Evolutionary conservation across 2,888 invertebrate genomes (phyloP), one percentile per base, ranked within the genome.

Genomic region (Corythucha ciliata): DNA sequence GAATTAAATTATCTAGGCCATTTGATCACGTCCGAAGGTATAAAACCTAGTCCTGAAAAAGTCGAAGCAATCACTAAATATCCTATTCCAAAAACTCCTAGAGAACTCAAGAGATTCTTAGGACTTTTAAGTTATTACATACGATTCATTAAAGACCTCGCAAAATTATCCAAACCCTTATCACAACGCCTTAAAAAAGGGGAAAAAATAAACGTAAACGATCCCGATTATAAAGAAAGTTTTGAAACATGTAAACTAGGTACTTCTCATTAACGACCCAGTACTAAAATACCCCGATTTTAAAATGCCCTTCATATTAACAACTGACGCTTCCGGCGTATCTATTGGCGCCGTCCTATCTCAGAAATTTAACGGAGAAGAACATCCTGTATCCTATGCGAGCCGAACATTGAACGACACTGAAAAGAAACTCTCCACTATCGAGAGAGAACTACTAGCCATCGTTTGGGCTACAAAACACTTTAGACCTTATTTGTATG

Each of bases 301-400:
- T 55, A 39, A 40, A 1, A 54, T 58, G 57, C 42, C 54, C 32
- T 66, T 64, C 51, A 59, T 55, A 48, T 51, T 64, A 18, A 64
- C 62, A 5, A 68, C 62, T 14, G 67, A 61, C 48, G 65, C 61
- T 21, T 59, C 36, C 61, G 60, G 62, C 39, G 62, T 61, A n/a
- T 25, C 42, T 5, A 42, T 42, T 10, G 25, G 10, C 4, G 42
- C 26, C 8, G 18, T 42, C 18, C 27, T 42, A 4, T 27, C 27
- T 18, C 42, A 42, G 63, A 66, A 57, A 59, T 66, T 52, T 69
- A 42, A 42, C 27, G 42, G 42, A 14, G 42, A 6, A 7, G 42
- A 42, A 10, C 18, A 27, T n/a, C 42, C 67, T 53, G 22, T 66
- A 27, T 64, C 67, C 4, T 69, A 68, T 48, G 44, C 69, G 2